phyloP scores from a whole-genome alignment of 2,888 invertebrate species.

The Acleris sparsana region DNA sequence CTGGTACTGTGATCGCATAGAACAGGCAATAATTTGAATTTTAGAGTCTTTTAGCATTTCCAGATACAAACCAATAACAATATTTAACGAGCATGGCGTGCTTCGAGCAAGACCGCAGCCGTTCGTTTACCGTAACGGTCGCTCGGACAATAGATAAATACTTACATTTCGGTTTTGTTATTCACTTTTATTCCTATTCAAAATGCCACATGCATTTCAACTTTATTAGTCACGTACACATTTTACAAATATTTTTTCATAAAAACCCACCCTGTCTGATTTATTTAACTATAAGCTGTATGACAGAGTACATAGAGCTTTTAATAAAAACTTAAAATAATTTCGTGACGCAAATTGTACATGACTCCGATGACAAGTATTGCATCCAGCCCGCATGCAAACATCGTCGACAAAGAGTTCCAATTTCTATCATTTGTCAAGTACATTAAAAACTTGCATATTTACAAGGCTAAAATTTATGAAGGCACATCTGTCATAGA shows the following conservation, averaged over 20 bases:
- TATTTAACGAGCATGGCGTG: too few relatives aligned
- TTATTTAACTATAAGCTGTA: not conserved
- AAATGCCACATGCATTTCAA: conserved; percentile 4
- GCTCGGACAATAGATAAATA: too few relatives aligned
- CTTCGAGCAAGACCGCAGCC: too few relatives aligned
- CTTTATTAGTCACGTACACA: conserved; percentile 15
- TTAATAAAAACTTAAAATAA: not conserved
- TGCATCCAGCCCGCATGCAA: conserved; percentile 10
- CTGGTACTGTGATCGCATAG: too few relatives aligned
- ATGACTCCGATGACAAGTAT: not conserved
- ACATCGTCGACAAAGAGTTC: conserved; percentile 9
- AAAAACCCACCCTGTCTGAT: conserved; percentile 2
- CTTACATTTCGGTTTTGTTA: too few relatives aligned
- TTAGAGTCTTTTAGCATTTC: too few relatives aligned
- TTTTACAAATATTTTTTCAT: conserved; percentile 1
- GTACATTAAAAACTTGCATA: conserved; percentile 16
- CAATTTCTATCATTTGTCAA: conserved; percentile 13
- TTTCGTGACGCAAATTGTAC: not conserved
- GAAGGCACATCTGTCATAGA: too few relatives aligned
- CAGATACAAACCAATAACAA: too few relatives aligned
- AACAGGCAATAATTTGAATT: too few relatives aligned
- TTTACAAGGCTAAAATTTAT: too few relatives aligned
- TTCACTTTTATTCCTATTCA: conserved; percentile 7
- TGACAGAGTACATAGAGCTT: not conserved
- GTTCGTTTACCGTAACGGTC: too few relatives aligned